phyloP scores from a whole-genome alignment of 2,113 vertebrate species.

The Echinops telfairi region DNA sequence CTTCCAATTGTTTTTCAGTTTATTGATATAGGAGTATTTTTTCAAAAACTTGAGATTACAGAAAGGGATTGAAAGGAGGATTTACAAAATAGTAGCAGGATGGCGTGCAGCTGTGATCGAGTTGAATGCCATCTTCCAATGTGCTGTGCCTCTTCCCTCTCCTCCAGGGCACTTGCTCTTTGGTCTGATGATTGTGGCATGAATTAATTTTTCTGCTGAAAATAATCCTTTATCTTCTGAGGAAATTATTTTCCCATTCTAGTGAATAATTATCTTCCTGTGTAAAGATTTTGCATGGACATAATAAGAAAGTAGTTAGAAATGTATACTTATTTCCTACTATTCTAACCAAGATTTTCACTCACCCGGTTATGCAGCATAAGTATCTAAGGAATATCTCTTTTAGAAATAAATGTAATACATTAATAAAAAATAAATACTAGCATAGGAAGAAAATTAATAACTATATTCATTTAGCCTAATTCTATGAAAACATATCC shows the following conservation, averaged over 20 bases:
- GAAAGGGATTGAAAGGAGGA: neutral
- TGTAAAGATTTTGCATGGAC: neutral
- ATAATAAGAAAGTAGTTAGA: neutral
- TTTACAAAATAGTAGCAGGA: neutral
- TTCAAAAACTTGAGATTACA: neutral
- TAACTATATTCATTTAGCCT: too few species aligned
- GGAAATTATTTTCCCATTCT: neutral
- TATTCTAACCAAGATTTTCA: too few species aligned
- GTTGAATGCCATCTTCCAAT: neutral
- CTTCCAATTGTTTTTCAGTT: neutral
- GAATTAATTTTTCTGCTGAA: neutral
- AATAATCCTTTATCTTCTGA: constrained; percentile 37
- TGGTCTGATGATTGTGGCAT: neutral
- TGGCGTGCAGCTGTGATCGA: neutral
- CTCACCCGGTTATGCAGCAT: too few species aligned
- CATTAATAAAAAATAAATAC: too few species aligned
- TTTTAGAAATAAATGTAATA: too few species aligned
- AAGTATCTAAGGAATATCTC: too few species aligned
- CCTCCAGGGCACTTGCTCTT: neutral
- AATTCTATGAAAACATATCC: too few species aligned
- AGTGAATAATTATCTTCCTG: neutral
- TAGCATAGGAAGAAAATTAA: too few species aligned
- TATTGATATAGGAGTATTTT: neutral
- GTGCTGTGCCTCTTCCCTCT: accelerated
- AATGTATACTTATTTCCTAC: too few species aligned